These are phyloP conservation scores for Netelia virgata DNA, from an alignment of 2,888 invertebrate genomes.

Conservation along the genomic window DNA sequence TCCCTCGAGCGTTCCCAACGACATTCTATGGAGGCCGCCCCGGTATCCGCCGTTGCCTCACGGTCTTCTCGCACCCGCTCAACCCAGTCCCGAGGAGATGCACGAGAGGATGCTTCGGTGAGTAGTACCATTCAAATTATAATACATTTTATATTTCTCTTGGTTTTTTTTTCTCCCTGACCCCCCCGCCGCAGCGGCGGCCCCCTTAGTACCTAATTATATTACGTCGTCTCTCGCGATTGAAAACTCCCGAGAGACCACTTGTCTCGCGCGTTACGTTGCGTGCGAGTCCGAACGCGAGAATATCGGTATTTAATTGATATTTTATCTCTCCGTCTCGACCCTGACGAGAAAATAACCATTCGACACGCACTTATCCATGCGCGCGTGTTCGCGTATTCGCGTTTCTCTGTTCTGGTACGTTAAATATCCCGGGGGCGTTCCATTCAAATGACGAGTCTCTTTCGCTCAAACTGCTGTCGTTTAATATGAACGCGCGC, in stretches of 20 bases:
- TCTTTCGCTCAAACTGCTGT: background rate
- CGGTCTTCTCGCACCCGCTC: constrained; percentile 85
- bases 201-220: background rate
- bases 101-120: constrained; percentile 79
- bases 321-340: too few species aligned
- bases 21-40: constrained; percentile 84
- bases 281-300: too few species aligned
- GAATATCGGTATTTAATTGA: too few species aligned
- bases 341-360: too few species aligned
- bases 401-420: too few species aligned
- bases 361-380: too few species aligned
- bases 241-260: too few species aligned
- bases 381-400: too few species aligned
- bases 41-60: constrained; percentile 87
- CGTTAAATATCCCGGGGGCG: constrained; percentile 8
- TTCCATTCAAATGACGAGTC: constrained; percentile 1
- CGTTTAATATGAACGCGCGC: background rate
- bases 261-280: too few species aligned
- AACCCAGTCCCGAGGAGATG: constrained; percentile 86
- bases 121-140: constrained; percentile 26
- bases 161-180: constrained; percentile 1
- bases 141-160: constrained; percentile 11
- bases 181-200: too few species aligned
- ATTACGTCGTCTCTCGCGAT: too few species aligned
- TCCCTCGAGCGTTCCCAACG: constrained; percentile 79